phyloP scores from a whole-genome alignment of 37 sponge, comb jelly and placozoan genomes.

The Beroe forskalii region DNA sequence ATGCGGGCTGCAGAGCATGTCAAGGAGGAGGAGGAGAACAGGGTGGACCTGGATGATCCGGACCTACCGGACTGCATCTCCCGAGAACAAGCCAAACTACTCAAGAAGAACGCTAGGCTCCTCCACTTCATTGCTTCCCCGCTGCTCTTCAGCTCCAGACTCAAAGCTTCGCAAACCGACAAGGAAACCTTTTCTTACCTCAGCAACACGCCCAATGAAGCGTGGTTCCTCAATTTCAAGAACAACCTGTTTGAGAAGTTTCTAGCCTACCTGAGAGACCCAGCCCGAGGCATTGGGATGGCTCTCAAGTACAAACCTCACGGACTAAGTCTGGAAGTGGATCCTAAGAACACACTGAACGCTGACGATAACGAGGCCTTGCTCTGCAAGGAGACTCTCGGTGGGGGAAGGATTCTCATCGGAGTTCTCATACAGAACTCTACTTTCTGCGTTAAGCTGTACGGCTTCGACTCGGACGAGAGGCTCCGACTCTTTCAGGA shows the following conservation, averaged over 20 bases:
- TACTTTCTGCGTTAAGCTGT: constrained; percentile 53
- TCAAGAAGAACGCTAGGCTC: constrained; percentile 56
- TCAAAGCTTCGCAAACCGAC: neutral
- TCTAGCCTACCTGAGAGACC: constrained; percentile 12
- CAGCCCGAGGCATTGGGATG: constrained; percentile 33
- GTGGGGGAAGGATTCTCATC: constrained; percentile 20
- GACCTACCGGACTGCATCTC: constrained; percentile 31
- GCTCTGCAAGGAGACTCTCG: constrained; percentile 32
- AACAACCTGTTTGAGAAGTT: constrained; percentile 40
- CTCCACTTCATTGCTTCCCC: constrained; percentile 47
- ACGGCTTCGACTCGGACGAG: constrained; percentile 17
- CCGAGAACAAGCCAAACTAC: constrained; percentile 48
- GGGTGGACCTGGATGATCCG: constrained; percentile 54
- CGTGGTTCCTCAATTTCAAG: constrained; percentile 60
- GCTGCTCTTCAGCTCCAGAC: constrained; percentile 7
- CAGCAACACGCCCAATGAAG: neutral
- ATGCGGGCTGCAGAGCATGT: neutral
- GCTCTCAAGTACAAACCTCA: neutral
- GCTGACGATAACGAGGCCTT: constrained; percentile 40
- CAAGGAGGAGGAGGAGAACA: constrained; percentile 56
- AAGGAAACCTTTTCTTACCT: constrained; percentile 57
- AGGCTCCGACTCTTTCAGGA: constrained; percentile 43
- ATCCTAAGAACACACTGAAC: constrained; percentile 25
- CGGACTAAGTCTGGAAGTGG: constrained; percentile 10
- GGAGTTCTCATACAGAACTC: constrained; percentile 55